A percentile compares a stretch with the other conserved stretches of the same genome.
phyloP scores from a whole-genome alignment of 2,797 vertebrate genomes.

The Pelochelys cantorii region DNA sequence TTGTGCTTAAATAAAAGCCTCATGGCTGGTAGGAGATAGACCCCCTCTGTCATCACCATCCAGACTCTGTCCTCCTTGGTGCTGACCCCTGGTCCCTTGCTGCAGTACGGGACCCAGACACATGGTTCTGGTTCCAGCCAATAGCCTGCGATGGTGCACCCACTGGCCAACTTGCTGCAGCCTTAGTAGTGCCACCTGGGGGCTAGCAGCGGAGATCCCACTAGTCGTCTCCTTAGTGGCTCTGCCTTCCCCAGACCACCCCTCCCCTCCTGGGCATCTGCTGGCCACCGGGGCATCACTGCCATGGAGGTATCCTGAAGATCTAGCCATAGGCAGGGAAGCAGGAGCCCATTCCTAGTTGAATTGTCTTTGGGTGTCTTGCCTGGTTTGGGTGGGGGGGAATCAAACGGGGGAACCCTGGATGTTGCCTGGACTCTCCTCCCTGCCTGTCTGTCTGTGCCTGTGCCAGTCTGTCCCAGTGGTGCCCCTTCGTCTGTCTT shows the following conservation, averaged over 20 bases:
- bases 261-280: not conserved
- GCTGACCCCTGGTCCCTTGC: not conserved
- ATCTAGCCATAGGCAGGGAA: not conserved
- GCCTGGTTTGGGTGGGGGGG: not conserved
- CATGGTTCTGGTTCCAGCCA: not conserved
- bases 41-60: not conserved
- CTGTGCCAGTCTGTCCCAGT: not conserved
- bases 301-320: not conserved
- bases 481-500: not conserved
- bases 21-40: not conserved
- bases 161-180: not conserved
- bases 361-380: not conserved
- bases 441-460: constrained; percentile 17
- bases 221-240: not conserved
- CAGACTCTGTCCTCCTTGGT: not conserved
- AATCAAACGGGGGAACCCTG: not conserved
- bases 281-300: no score
- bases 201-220: not conserved
- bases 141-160: not conserved
- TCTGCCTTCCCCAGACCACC: not conserved
- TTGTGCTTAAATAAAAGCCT: not conserved
- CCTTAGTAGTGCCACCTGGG: not conserved
- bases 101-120: not conserved
- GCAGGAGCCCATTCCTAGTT: not conserved
- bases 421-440: not conserved